Percentiles rank a stretch among this genome's conserved stretches.
These are phyloP conservation scores for Ptyas mucosa DNA, from an alignment of 2,113 vertebrate genomes.

Conservation along the genomic window DNA sequence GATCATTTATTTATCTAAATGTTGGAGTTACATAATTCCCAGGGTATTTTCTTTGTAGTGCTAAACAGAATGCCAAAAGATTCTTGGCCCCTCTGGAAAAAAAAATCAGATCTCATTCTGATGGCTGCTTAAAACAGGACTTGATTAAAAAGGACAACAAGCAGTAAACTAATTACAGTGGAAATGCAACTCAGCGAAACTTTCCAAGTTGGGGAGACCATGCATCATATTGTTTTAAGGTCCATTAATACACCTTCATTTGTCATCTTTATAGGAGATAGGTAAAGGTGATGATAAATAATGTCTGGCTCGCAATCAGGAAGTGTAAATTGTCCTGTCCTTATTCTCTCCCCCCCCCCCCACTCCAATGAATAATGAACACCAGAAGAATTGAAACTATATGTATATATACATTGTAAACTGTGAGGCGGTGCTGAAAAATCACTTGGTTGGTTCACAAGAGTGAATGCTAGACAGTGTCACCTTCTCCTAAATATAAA, in stretches of 20 bases:
- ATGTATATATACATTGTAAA: background rate
- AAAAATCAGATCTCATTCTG: conserved; percentile 61
- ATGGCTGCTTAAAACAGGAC: conserved; percentile 62
- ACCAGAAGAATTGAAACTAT: background rate
- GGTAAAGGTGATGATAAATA: conserved; percentile 62
- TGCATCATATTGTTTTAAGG: conserved; percentile 69
- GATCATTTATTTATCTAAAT: conserved; percentile 23
- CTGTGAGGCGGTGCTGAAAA: too few species aligned
- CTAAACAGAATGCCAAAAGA: background rate
- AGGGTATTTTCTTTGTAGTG: background rate
- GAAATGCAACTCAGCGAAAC: conserved; percentile 60
- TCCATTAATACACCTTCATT: conserved; percentile 68
- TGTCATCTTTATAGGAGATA: conserved; percentile 68
- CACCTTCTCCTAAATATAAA: background rate
- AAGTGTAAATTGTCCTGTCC: conserved; percentile 61
- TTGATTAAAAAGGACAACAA: conserved; percentile 56
- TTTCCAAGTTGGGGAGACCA: conserved; percentile 38
- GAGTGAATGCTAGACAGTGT: background rate
- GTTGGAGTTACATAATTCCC: conserved; percentile 17
- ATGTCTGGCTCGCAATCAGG: conserved; percentile 60
- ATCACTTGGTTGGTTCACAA: background rate
- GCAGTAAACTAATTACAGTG: conserved; percentile 66
- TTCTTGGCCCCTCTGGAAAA: conserved; percentile 28
- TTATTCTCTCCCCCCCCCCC: background rate
- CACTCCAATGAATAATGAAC: background rate